phyloP scores from a whole-genome alignment of 2,888 invertebrate species.

The Deilephila porcellus region DNA sequence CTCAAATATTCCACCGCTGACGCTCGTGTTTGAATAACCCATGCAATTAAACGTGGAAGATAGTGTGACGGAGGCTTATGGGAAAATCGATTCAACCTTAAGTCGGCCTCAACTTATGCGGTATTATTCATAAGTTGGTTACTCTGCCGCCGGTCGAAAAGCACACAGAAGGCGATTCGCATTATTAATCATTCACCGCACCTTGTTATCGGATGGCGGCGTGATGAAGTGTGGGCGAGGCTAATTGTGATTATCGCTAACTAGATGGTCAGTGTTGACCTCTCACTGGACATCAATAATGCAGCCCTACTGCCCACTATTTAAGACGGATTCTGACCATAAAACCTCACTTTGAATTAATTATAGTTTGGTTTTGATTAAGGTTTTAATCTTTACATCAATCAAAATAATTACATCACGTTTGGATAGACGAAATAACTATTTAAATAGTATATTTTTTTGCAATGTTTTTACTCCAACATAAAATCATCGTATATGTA shows the following conservation, averaged over 20 bases:
- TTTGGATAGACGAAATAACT: no score
- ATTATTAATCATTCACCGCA: slow-evolving; percentile 79
- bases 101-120: slow-evolving; percentile 62
- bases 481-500: no score
- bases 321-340: slow-evolving; percentile 28
- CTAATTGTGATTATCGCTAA: slow-evolving; percentile 76
- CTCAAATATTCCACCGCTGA: slow-evolving; percentile 78
- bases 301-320: slow-evolving; percentile 33
- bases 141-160: slow-evolving; percentile 65
- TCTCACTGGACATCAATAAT: slow-evolving; percentile 62
- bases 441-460: no score
- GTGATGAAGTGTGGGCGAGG: slow-evolving; percentile 75
- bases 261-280: slow-evolving; percentile 60
- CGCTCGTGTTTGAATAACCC: slow-evolving; percentile 76
- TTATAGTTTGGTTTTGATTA: slow-evolving; percentile 23
- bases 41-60: slow-evolving; percentile 67
- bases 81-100: slow-evolving; percentile 69
- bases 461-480: no score
- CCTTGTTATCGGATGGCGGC: slow-evolving; percentile 74
- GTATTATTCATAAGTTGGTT: slow-evolving; percentile 81
- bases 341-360: background rate
- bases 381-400: slow-evolving; percentile 29
- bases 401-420: no score
- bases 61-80: slow-evolving; percentile 54
- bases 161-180: slow-evolving; percentile 74